Evolutionary conservation across 2,797 vertebrate species (phyloP).

Genomic region (Nannoperca obscura): DNA sequence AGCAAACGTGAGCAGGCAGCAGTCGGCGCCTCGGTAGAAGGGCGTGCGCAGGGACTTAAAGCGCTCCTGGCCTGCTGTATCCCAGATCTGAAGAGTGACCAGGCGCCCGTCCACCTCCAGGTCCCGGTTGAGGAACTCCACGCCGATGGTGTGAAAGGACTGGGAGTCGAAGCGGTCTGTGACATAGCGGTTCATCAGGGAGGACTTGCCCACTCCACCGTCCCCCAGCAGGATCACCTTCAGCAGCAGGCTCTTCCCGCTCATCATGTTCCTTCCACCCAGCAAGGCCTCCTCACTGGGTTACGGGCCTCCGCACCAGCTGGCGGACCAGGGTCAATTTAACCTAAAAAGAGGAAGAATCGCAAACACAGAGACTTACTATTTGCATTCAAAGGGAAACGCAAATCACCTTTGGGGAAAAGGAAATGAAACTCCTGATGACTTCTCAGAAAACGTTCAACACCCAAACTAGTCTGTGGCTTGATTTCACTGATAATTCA

Average conservation of each 20-base stretch:
- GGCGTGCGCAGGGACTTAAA: slow-evolving; percentile 97
- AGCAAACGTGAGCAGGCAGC: slow-evolving; percentile 96
- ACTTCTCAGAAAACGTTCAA: slow-evolving; percentile 6
- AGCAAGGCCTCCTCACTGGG: slow-evolving; percentile 52
- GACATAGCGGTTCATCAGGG: slow-evolving; percentile 99
- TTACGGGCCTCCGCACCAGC: slow-evolving; percentile 52
- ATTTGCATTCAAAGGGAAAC: neutral
- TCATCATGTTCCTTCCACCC: slow-evolving; percentile 86
- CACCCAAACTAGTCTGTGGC: neutral
- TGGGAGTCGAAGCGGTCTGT: slow-evolving; percentile 98
- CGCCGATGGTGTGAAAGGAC: slow-evolving; percentile 98
- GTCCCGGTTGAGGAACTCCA: slow-evolving; percentile 98
- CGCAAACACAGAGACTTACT: neutral
- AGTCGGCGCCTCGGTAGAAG: slow-evolving; percentile 97
- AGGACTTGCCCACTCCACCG: slow-evolving; percentile 98
- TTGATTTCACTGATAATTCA: neutral
- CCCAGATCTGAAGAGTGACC: slow-evolving; percentile 98
- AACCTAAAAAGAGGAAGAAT: slow-evolving; percentile 62
- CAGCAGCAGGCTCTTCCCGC: slow-evolving; percentile 94
- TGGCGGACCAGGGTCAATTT: slow-evolving; percentile 64
- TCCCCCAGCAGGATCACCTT: slow-evolving; percentile 98
- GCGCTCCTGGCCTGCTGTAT: slow-evolving; percentile 97
- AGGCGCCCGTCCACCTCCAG: slow-evolving; percentile 95
- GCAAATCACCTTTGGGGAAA: neutral
- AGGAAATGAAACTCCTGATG: slow-evolving; percentile 16